A percentile compares a stretch with the other conserved stretches of the same genome.
Evolutionary conservation across 2,113 vertebrate species (phyloP).

Genomic region (Notothenia coriiceps): DNA sequence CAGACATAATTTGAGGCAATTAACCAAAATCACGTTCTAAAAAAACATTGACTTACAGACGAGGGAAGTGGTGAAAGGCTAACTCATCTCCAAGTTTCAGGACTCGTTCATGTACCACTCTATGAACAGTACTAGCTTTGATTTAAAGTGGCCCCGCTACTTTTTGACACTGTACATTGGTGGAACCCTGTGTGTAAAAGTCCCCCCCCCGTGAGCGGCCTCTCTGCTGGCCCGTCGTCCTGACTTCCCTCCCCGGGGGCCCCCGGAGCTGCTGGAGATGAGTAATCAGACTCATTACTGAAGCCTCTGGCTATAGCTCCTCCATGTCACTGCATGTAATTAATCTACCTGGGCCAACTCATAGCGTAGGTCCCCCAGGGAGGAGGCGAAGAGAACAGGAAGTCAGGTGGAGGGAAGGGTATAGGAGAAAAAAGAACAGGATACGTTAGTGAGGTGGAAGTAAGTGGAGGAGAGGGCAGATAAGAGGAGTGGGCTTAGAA

Average conservation of each 20-base stretch:
- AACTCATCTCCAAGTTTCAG: no score
- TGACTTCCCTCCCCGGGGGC: conserved; percentile 67
- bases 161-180: conserved; percentile 24
- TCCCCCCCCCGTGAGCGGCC: conserved; percentile 42
- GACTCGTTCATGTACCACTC: no score
- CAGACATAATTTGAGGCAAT: no score
- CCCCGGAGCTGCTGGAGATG: conserved; percentile 76
- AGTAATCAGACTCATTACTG: conserved; percentile 84
- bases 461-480: conserved; percentile 17
- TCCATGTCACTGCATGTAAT: conserved; percentile 79
- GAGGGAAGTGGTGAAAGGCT: no score
- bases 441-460: background rate
- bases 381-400: conserved; percentile 14
- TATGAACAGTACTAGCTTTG: conserved; percentile 10
- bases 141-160: conserved; percentile 17
- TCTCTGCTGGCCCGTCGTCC: conserved; percentile 61
- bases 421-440: background rate
- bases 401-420: background rate
- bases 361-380: conserved; percentile 45
- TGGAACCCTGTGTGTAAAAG: conserved; percentile 41
- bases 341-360: conserved; percentile 80
- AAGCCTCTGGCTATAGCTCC: conserved; percentile 76
- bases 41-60: no score
- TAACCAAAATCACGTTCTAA: no score
- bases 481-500: conserved; percentile 12